Percentiles rank a stretch among this genome's conserved stretches.
Conservation (phyloP, 2,797 vertebrate genomes). For the Hozukius guyotensis region DNA sequence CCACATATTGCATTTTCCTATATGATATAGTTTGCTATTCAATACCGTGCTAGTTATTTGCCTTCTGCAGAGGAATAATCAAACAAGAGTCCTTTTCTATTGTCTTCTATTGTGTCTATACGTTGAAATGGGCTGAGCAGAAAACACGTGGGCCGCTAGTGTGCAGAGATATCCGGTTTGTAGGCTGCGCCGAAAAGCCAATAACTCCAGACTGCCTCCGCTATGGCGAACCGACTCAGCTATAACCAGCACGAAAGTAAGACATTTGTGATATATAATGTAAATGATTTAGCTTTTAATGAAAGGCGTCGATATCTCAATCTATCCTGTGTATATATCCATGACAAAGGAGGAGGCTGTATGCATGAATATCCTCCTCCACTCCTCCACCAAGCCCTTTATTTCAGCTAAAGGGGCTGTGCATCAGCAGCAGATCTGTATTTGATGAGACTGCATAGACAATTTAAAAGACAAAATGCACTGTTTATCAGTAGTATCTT, state of each 20-base stretch:
- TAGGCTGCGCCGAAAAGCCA: conserved; percentile 23
- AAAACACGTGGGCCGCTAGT: conserved; percentile 79
- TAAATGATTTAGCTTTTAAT: background rate
- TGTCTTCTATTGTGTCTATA: conserved; percentile 75
- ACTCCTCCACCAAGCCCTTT: background rate
- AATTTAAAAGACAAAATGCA: background rate
- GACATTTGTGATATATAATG: background rate
- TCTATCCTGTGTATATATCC: background rate
- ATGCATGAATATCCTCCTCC: background rate
- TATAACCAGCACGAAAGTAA: conserved; percentile 33
- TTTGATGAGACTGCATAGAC: background rate
- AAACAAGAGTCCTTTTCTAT: conserved; percentile 17
- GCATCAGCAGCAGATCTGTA: background rate
- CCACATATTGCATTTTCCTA: background rate
- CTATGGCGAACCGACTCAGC: conserved; percentile 28
- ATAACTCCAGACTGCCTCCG: conserved; percentile 20
- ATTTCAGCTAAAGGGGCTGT: background rate
- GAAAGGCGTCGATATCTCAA: background rate
- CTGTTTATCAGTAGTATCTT: background rate
- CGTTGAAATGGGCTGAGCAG: conserved; percentile 51
- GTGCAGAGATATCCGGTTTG: conserved; percentile 71
- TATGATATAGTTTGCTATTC: too few species aligned
- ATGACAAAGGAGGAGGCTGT: conserved; percentile 30
- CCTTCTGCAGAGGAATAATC: too few species aligned
- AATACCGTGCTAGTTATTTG: too few species aligned